Base-by-base conservation (phyloP, 2,113 vertebrate species). In the Burhinus bistriatus region DNA sequence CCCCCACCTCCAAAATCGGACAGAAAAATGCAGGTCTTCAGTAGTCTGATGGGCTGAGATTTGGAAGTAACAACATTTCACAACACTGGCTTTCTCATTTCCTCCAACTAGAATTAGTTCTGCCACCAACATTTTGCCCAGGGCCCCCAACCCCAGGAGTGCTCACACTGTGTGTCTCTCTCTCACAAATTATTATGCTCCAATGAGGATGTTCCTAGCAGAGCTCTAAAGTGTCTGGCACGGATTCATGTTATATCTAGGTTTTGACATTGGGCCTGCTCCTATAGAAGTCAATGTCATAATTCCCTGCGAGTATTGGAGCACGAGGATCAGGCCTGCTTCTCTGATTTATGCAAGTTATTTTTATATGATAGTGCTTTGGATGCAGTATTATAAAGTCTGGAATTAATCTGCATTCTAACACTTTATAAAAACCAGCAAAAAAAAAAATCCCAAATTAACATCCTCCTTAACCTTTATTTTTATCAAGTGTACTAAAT, bases 401-500 rank as follows among this genome's bases (percentile, higher is more conserved):
- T 97, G 92, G 84, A 97, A 96, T 97, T 97, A 95, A 97, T 98
- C 85, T 97, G 83, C 85, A 96, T 96, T 97, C 94, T 87, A 96
- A 96, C 84, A 95, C 52, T 96, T 91, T 90, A 88, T 78, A 84
- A 93, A 95, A 96, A 81, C 10, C 94, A 90, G 82, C 45, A 81
- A 95, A 93, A 92, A 88, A 94, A 81, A 79, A 49, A 23, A 32
- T 64, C 90, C 75, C 57, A 95, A 98, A 96, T 97, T 97, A 97
- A 87, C 76, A 93, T 92, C 92, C 84, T 79, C 73, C 97, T 97
- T 98, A 97, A 98, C 96, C 84, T 98, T 98, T 96, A 97, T 98
- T 98, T 98, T 97, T 97, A 98, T 97, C 96, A 98, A 97, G 81
- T 96, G 96, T 95, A 95, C 76, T 97, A 98, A 98, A 98, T 97